Evolutionary conservation across 64 coral and sea anemone genomes (phyloP), one percentile per base, ranked within the genome.

Genomic region (Stichodactyla mertensii): DNA sequence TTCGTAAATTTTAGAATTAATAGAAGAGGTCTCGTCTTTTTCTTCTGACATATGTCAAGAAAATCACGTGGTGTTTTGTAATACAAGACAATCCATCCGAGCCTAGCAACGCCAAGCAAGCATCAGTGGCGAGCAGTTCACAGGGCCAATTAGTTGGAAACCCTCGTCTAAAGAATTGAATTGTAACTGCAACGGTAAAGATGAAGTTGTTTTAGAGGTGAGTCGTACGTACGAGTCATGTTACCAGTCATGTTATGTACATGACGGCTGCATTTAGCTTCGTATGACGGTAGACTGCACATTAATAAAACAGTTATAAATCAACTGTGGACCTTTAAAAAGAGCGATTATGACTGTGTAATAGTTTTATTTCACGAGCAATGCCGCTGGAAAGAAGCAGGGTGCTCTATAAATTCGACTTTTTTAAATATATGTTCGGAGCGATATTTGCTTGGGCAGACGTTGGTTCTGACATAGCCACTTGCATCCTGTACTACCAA

Each of bases 401-500:
- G 64, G 74, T 64, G 31, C 78, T 92, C 16, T 86, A 86, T 15
- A 86, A 87, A 83, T 71, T 79, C 45, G 90, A 92, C 14, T 27
- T 92, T 5, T 27, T 92, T 6, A 82, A 77, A 60, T 92, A 87
- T 52, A 58, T 86, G 0, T 66, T 92, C 15, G 86, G 90, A 67
- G 60, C 85, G 16, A 4, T 92, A 6, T 80, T 92, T 5, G 80
- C 77, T 59, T 87, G 45, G 12, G 55, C 90, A 8, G 90, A 92
- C 79, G 79, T 92, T 64, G 85, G 71, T 27, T 87, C 90, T 4
- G 90, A 92, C 85, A 57, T 92, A 12, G 79, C 86, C 31, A 87
- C 77, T 24, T 86, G 84, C 10, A 77, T 69, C 15, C 52, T 64
- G 15, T 92, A 92, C 78, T 92, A 53, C 61, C 84, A 77, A 52